Evolutionary conservation across 2,888 invertebrate species (phyloP).

Genomic region (Cheilosia impressa): DNA sequence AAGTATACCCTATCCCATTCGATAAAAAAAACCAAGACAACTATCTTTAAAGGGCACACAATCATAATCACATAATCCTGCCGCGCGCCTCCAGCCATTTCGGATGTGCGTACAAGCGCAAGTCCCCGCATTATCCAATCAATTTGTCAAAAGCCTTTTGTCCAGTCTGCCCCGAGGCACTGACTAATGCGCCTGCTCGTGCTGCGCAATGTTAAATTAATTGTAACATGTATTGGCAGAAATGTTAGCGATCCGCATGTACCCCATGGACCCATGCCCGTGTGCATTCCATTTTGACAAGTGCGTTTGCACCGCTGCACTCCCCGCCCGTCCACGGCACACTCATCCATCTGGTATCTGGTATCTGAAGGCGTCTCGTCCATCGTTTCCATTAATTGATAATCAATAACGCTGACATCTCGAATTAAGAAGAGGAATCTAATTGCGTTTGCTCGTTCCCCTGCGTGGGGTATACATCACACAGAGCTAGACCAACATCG

Average conservation of each 20-base stretch:
- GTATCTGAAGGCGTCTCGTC: slow-evolving; percentile 66
- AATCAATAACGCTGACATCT: slow-evolving; percentile 74
- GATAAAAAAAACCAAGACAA: too few relatives aligned
- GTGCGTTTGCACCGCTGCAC: neutral
- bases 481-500: slow-evolving; percentile 19
- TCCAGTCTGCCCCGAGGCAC: slow-evolving; percentile 14
- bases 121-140: slow-evolving; percentile 22
- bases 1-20: too few relatives aligned
- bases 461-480: slow-evolving; percentile 29
- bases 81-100: too few relatives aligned
- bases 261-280: slow-evolving; percentile 11
- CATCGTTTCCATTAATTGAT: slow-evolving; percentile 72
- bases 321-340: neutral
- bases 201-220: slow-evolving; percentile 41
- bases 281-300: slow-evolving; percentile 49
- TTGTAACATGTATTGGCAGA: slow-evolving; percentile 67
- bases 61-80: too few relatives aligned
- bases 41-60: too few relatives aligned
- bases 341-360: slow-evolving; percentile 30
- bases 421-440: slow-evolving; percentile 72
- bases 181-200: slow-evolving; percentile 25
- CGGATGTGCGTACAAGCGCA: slow-evolving; percentile 7
- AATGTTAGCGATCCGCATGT: slow-evolving; percentile 43
- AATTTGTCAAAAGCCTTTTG: slow-evolving; percentile 59
- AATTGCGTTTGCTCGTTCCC: slow-evolving; percentile 61